These are phyloP conservation scores for Tokudaia tokunoshimensis DNA, from an alignment of 2,797 vertebrate species.

Conservation along the genomic window DNA sequence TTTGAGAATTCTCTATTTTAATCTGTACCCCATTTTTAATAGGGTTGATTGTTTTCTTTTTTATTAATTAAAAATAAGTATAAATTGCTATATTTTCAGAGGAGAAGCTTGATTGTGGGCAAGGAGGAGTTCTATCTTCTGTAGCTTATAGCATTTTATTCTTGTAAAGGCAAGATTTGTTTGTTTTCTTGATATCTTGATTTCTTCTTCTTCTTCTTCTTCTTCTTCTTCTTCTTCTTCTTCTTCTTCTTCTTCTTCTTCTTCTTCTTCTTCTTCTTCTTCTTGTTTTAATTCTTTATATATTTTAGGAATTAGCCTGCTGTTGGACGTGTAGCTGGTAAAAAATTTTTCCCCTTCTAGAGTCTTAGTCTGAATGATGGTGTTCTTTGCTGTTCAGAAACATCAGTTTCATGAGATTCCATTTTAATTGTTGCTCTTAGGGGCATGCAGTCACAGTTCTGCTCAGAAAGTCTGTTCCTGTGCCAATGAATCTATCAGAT, in stretches of 20 bases:
- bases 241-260: no score
- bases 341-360: neutral
- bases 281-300: neutral
- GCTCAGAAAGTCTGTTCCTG: neutral
- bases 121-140: neutral
- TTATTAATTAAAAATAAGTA: neutral
- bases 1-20: neutral
- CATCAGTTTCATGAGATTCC: neutral
- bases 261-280: no score
- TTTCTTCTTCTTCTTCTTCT: no score
- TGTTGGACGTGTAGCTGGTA: neutral
- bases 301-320: neutral
- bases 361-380: neutral
- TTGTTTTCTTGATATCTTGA: neutral
- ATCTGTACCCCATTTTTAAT: neutral
- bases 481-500: neutral
- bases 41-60: neutral
- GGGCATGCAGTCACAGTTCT: neutral
- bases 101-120: neutral
- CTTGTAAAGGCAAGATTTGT: neutral
- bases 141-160: neutral
- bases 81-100: neutral
- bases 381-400: neutral
- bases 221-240: no score
- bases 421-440: neutral